Conservation (phyloP, 2,888 invertebrate genomes). For the Nebria salina region DNA sequence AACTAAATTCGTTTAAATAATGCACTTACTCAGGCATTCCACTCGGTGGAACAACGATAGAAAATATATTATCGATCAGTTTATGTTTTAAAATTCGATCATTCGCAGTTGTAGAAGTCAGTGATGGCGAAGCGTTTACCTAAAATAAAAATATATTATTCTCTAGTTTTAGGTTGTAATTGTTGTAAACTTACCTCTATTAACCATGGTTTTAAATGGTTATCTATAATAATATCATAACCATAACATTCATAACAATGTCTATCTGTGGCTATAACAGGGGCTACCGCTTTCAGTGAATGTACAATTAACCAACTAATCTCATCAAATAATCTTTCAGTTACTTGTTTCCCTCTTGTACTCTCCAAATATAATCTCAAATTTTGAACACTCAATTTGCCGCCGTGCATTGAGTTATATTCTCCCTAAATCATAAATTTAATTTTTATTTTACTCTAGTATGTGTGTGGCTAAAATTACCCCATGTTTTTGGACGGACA, state of each 20-base stretch:
- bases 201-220: conserved; percentile 92
- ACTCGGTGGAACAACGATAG: conserved; percentile 87
- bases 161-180: not conserved
- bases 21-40: conserved; percentile 80
- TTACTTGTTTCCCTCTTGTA: conserved; percentile 86
- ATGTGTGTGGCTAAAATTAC: conserved; percentile 63
- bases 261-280: conserved; percentile 91
- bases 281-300: conserved; percentile 90
- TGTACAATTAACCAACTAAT: conserved; percentile 93
- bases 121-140: conserved; percentile 95
- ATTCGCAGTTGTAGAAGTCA: conserved; percentile 93
- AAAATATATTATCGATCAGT: conserved; percentile 90
- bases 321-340: conserved; percentile 87
- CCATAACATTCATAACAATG: conserved; percentile 96
- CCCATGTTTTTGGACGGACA: conserved; percentile 97
- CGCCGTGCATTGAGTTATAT: conserved; percentile 93
- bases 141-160: conserved; percentile 53
- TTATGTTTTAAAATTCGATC: conserved; percentile 94
- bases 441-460: conserved; percentile 4
- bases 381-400: conserved; percentile 94
- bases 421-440: conserved; percentile 72
- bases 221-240: conserved; percentile 95
- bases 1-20: too few species aligned
- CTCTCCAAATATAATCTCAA: conserved; percentile 89
- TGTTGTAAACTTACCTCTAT: conserved; percentile 71